Evolutionary conservation across 2,888 invertebrate species (phyloP).

Genomic region (Heteromurus nitidus): DNA sequence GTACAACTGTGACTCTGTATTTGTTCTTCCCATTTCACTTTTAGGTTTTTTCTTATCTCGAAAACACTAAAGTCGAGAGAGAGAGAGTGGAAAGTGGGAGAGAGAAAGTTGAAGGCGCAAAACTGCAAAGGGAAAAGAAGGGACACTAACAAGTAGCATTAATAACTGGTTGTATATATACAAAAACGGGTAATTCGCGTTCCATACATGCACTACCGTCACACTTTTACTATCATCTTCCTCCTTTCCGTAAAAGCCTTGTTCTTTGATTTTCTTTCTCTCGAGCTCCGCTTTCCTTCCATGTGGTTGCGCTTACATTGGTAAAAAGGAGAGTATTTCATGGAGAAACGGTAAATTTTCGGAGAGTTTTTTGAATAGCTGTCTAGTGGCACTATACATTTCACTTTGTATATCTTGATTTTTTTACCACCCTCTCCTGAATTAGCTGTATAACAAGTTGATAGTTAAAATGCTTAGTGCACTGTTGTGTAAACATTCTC

Average conservation of each 20-base stretch:
- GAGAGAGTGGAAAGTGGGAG: background rate
- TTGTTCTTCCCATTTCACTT: conserved; percentile 9
- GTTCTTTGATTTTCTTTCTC: conserved; percentile 3
- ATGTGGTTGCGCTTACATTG: background rate
- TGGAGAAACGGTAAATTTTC: no score
- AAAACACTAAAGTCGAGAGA: background rate
- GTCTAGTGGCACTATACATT: conserved; percentile 9
- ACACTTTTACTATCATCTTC: no score
- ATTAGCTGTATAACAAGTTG: background rate
- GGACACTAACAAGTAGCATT: no score
- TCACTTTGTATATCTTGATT: background rate
- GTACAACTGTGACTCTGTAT: no score
- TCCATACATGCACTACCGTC: no score
- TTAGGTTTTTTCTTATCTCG: background rate
- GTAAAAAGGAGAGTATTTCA: no score
- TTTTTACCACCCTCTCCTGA: background rate
- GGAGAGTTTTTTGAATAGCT: conserved; percentile 1
- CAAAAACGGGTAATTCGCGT: no score
- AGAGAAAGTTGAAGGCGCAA: background rate
- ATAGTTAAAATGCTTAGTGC: background rate
- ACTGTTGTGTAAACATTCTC: no score
- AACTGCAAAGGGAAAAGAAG: background rate
- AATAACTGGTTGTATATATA: no score
- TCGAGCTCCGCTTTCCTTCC: no score
- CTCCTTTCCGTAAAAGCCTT: no score